Evolutionary conservation across 1,140 invertebrate genomes (phyloP).

Genomic region (Campoletis sonorensis): DNA sequence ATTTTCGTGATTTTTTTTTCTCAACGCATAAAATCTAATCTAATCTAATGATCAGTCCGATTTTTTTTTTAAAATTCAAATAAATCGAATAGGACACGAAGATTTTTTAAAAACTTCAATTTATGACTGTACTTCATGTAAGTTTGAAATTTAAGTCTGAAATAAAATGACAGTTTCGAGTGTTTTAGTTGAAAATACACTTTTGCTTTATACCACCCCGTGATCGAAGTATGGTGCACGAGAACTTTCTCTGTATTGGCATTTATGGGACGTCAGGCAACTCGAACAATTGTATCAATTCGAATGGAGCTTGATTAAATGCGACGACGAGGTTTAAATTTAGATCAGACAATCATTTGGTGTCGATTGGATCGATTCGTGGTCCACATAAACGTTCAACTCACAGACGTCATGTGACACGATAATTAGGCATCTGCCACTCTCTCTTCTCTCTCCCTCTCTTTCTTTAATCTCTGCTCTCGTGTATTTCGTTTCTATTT

Average conservation of each 20-base stretch:
- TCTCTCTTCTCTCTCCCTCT: not conserved
- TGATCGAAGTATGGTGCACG: not conserved
- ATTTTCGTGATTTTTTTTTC: too few relatives aligned
- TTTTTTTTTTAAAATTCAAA: too few relatives aligned
- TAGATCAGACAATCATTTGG: constrained; percentile 22
- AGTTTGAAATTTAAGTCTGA: too few relatives aligned
- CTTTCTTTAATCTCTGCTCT: not conserved
- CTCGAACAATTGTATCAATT: constrained; percentile 24
- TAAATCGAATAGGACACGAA: too few relatives aligned
- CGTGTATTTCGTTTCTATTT: not conserved
- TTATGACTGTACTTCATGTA: too few relatives aligned
- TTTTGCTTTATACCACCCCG: not conserved
- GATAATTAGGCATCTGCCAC: constrained; percentile 4
- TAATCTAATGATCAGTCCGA: too few relatives aligned
- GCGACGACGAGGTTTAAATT: constrained; percentile 25
- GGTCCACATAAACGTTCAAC: constrained; percentile 4
- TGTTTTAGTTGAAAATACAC: too few relatives aligned
- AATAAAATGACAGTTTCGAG: too few relatives aligned
- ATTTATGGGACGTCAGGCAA: constrained; percentile 19
- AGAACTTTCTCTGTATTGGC: not conserved
- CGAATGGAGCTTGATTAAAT: constrained; percentile 33
- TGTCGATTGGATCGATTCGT: constrained; percentile 27
- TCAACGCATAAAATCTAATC: too few relatives aligned
- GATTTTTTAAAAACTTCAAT: too few relatives aligned
- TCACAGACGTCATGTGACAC: constrained; percentile 2